phyloP scores from a whole-genome alignment of 1,140 invertebrate genomes.

The Galleria mellonella region DNA sequence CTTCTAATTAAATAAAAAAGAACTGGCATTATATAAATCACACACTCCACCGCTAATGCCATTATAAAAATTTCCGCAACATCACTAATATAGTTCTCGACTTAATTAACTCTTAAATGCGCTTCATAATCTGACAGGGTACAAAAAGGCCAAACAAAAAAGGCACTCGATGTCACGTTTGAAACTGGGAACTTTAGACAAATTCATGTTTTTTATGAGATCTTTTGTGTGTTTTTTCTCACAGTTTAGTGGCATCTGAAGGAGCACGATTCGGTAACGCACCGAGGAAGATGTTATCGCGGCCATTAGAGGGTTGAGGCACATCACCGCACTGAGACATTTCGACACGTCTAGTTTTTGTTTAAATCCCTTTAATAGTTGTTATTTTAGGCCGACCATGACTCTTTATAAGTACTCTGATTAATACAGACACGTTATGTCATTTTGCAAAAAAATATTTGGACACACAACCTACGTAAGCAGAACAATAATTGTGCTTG shows the following conservation, averaged over 20 bases:
- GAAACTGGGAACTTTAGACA: conserved; percentile 48
- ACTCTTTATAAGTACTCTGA: too few species aligned
- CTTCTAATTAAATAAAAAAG: not conserved
- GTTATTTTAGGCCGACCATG: conserved; percentile 47
- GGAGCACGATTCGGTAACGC: conserved; percentile 61
- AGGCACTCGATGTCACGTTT: conserved; percentile 59
- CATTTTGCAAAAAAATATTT: too few species aligned
- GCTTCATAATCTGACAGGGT: conserved; percentile 42
- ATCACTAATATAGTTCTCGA: conserved; percentile 40
- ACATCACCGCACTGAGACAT: conserved; percentile 47
- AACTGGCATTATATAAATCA: not conserved
- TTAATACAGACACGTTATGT: too few species aligned
- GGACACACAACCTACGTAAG: too few species aligned
- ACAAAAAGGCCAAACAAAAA: conserved; percentile 50
- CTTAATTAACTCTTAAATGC: conserved; percentile 63
- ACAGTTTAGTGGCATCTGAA: conserved; percentile 58
- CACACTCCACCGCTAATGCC: not conserved
- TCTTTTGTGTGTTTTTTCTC: conserved; percentile 69
- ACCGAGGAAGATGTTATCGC: conserved; percentile 60
- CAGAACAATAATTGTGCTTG: not conserved
- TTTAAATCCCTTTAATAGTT: conserved; percentile 33
- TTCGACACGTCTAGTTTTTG: conserved; percentile 57
- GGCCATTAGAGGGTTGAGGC: conserved; percentile 51
- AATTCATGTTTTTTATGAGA: conserved; percentile 62
- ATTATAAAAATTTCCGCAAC: conserved; percentile 34